Base-by-base conservation (phyloP, 2,113 vertebrate genomes). In the Lota lota region DNA sequence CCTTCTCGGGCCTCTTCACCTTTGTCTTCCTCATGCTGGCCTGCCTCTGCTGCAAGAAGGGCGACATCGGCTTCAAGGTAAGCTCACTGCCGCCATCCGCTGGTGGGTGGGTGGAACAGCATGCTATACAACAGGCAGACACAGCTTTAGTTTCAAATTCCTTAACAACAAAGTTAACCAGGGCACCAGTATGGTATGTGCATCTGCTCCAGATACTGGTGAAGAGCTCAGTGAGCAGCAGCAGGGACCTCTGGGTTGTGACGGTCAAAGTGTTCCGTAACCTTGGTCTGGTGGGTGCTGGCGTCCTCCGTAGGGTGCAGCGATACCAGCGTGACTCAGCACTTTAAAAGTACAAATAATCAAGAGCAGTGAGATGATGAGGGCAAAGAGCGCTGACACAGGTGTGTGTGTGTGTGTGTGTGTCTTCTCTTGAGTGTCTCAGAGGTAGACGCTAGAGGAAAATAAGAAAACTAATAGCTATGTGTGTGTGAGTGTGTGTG, bases 1-100 rank as follows among this genome's bases (percentile, higher is more conserved):
- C 97, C 72, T 96, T 98, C 89, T 98, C 95, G 0, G 97, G 96
- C 20, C 95, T 98, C 83, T 95, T 98, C 91, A 94, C 95, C 6
- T 94, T 95, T 81, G 87, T 98, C 88, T 95, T 96, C 95, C 94
- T 99, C 94, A 99, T 99, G 96, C 83, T 99, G 91, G 96, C 96
- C 88, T 98, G 97, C 79, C 89, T 98, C 88, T 99, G 97, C 92
- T 99, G 97, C 89, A 99, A 97, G 93, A 98, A 98, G 91, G 95
- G 95, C 3, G 94, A 96, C 91, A 93, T 97, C 0, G 95, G 96
- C 80, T 99, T 98, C 89, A 99, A 99, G 95, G 97, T 98, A 92
- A 95, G 94, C 70, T 73, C 72, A 19, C 60, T 73, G 73, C 75
- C 62, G 57, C 73, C 73, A 64, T 67, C 81, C 79, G 70, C 78